Evolutionary conservation across 2,888 invertebrate genomes (phyloP), one percentile per base, ranked within the genome.

Genomic region (Meliscaeva auricollis): DNA sequence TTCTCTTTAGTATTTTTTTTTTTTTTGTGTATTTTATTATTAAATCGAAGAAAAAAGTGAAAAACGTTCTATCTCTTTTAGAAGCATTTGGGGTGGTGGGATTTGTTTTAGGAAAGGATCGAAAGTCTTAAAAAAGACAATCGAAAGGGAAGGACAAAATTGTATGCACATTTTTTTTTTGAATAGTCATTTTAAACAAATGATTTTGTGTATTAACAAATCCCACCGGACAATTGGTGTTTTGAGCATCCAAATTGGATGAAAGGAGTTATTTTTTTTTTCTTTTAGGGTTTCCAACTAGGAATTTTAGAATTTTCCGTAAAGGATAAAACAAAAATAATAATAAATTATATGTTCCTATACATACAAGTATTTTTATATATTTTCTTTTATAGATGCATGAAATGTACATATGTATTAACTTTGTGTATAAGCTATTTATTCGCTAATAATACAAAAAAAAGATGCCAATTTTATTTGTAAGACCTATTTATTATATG

Each of bases 41-140:
- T 26, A n/a, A n/a, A 3, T 38, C 35, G 35, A n/a, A 56, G 68
- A 46, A 46, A 64, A 76, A 52, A 26, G 9, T 62, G n/a, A 46
- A 64, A 56, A 26, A 60, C 3, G 70, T 52, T 15, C 1, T 74
- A 79, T 75, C 84, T 73, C 84, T 85, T 85, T 30, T 15, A n/a
- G 76, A 85, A 76, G 6, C 76, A 76, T 85, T 80, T 85, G 84
- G 76, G 83, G 68, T 85, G 80, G 80, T 85, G 84, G 84, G 84
- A 85, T 62, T 85, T 76, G 83, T 54, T 48, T 3, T 35, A 15
- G 32, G 22, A 32, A 58, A 48, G 68, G 54, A 82, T 46, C 58
- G 46, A 46, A 46, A 20, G 60, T 70, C 75, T 80, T 84, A 1
- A 84, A 52, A 80, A 84, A 84, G 70, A 66, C 79, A 80, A 75